Evolutionary conservation across 2,113 vertebrate species (phyloP).

Genomic region (Eulacestoma nigropectus): DNA sequence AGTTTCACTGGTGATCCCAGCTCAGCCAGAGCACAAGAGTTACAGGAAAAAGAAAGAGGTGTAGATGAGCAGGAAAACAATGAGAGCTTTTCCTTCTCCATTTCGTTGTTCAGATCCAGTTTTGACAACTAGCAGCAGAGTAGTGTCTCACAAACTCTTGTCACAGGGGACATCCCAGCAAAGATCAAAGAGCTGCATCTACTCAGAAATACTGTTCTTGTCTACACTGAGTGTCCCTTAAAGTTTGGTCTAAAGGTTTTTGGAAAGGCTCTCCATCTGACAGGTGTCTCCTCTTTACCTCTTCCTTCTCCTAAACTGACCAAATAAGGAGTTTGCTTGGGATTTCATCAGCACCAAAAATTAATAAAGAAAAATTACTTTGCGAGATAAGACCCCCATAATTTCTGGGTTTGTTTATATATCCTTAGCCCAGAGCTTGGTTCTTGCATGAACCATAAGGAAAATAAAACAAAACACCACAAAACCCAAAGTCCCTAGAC

Average conservation of each 20-base stretch:
- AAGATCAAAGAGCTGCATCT: neutral
- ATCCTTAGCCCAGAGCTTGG: neutral
- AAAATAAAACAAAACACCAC: neutral
- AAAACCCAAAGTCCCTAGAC: neutral
- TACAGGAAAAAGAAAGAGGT: neutral
- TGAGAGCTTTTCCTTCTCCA: neutral
- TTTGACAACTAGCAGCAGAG: neutral
- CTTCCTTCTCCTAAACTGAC: neutral
- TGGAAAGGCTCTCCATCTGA: neutral
- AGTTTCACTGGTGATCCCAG: neutral
- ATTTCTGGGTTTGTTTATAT: neutral
- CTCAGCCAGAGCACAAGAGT: neutral
- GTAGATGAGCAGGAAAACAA: neutral
- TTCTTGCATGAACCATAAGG: neutral
- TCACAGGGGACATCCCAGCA: neutral
- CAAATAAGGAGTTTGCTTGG: neutral
- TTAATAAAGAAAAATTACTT: constrained; percentile 1
- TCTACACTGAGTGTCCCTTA: neutral
- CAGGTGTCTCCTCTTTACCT: neutral
- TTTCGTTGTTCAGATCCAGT: neutral
- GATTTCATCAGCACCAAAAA: neutral
- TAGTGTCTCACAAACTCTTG: neutral
- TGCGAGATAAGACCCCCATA: neutral
- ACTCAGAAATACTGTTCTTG: neutral
- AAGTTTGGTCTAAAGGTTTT: neutral